A percentile compares a stretch with the other conserved stretches of the same genome.
These are phyloP conservation scores for Takifugu flavidus DNA, from an alignment of 2,113 vertebrate species.

Conservation along the genomic window DNA sequence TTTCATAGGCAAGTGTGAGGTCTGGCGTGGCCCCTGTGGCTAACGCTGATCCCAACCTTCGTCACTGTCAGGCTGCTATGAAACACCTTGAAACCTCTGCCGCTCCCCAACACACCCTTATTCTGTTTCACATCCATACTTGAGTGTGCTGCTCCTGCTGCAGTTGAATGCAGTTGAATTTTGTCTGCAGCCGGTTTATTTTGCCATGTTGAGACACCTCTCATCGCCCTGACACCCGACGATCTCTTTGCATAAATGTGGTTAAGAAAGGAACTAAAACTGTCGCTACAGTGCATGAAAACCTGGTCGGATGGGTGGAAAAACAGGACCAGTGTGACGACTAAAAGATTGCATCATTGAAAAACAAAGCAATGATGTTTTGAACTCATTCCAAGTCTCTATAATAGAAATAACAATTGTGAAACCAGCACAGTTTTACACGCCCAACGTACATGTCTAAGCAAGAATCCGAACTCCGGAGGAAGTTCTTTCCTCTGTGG, in stretches of 20 bases:
- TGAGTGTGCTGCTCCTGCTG: neutral
- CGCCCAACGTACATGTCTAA: neutral
- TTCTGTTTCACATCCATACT: constrained; percentile 17
- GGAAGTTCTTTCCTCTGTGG: no score
- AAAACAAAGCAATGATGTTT: neutral
- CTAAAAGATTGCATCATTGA: no score
- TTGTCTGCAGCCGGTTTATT: neutral
- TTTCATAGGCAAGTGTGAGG: constrained; percentile 18
- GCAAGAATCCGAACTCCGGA: neutral
- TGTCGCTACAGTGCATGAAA: neutral
- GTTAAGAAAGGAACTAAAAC: neutral
- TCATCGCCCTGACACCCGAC: neutral
- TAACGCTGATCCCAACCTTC: constrained; percentile 42
- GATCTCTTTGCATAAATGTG: neutral
- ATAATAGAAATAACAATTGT: constrained; percentile 17
- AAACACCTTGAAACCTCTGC: constrained; percentile 22
- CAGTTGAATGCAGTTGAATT: neutral
- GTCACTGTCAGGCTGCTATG: constrained; percentile 30
- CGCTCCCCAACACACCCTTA: constrained; percentile 55
- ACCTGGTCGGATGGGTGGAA: neutral
- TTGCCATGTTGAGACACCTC: neutral
- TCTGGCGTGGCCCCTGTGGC: constrained; percentile 47
- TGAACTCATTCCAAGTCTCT: constrained; percentile 23
- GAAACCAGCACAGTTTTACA: constrained; percentile 12
- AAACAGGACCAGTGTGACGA: no score